These are phyloP conservation scores for Zaprionus davidi DNA, from an alignment of 1,140 invertebrate genomes.

Conservation along the genomic window DNA sequence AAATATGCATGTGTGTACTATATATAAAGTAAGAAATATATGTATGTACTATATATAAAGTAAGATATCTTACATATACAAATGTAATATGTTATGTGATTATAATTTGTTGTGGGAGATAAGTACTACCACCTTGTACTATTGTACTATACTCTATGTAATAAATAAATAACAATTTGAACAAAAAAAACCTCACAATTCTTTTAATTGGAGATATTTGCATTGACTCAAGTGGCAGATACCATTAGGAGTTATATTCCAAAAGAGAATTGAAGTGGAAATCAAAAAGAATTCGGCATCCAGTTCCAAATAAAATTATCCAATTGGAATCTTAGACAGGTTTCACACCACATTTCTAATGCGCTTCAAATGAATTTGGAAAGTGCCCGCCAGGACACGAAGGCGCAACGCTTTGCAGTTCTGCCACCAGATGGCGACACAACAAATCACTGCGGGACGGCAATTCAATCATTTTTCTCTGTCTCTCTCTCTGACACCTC, in stretches of 20 bases:
- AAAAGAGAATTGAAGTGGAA: background rate
- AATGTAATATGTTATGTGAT: background rate
- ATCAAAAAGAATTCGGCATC: background rate
- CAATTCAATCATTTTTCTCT: conserved; percentile 18
- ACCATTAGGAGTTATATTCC: too few relatives aligned
- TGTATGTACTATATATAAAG: background rate
- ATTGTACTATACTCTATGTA: background rate
- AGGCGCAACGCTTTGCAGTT: too few relatives aligned
- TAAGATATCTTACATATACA: background rate
- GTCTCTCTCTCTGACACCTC: background rate
- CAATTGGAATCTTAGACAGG: conserved; percentile 38
- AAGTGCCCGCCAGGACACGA: conserved; percentile 42
- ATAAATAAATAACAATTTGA: too few relatives aligned
- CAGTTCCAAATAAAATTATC: background rate
- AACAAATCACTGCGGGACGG: conserved; percentile 19
- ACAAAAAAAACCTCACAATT: background rate
- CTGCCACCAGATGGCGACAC: conserved; percentile 12
- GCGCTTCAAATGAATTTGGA: conserved; percentile 50
- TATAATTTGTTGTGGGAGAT: too few relatives aligned
- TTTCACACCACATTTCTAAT: conserved; percentile 65
- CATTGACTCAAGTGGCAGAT: background rate
- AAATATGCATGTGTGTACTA: background rate
- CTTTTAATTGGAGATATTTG: background rate
- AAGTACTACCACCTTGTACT: too few relatives aligned
- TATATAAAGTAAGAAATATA: background rate